Conservation (phyloP, 2,888 invertebrate genomes). For the Drosophila ochracea region DNA sequence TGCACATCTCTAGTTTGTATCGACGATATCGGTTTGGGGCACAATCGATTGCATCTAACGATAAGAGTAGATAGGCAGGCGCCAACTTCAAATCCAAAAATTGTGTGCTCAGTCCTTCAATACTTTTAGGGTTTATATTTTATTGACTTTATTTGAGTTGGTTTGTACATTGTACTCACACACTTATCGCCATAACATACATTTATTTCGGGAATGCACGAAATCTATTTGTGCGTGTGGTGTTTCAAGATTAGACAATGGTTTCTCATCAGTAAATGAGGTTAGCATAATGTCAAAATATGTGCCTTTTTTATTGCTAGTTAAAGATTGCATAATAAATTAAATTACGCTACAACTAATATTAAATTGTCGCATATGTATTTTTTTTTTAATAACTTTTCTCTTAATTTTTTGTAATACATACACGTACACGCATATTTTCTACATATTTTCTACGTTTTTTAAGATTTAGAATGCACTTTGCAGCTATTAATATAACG, state of each 20-base stretch:
- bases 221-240: conserved; percentile 63
- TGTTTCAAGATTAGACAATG: conserved; percentile 57
- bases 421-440: conserved; percentile 76
- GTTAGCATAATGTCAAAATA: conserved; percentile 56
- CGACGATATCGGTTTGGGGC: conserved; percentile 7
- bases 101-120: not conserved
- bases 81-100: conserved; percentile 13
- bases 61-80: not conserved
- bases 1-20: conserved; percentile 13
- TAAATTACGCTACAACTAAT: conserved; percentile 76
- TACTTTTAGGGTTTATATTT: conserved; percentile 36
- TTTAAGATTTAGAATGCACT: conserved; percentile 77
- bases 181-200: conserved; percentile 51
- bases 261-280: conserved; percentile 48
- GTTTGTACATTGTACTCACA: conserved; percentile 57
- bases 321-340: conserved; percentile 68
- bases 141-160: conserved; percentile 58
- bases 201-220: conserved; percentile 55
- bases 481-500: conserved; percentile 54
- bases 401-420: conserved; percentile 45
- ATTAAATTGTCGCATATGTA: conserved; percentile 67
- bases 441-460: conserved; percentile 69
- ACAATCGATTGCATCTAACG: conserved; percentile 17
- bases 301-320: conserved; percentile 62
- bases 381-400: conserved; percentile 51